Evolutionary conservation across 2,888 invertebrate genomes (phyloP), one percentile per base, ranked within the genome.

Genomic region (Cosmia pyralina): DNA sequence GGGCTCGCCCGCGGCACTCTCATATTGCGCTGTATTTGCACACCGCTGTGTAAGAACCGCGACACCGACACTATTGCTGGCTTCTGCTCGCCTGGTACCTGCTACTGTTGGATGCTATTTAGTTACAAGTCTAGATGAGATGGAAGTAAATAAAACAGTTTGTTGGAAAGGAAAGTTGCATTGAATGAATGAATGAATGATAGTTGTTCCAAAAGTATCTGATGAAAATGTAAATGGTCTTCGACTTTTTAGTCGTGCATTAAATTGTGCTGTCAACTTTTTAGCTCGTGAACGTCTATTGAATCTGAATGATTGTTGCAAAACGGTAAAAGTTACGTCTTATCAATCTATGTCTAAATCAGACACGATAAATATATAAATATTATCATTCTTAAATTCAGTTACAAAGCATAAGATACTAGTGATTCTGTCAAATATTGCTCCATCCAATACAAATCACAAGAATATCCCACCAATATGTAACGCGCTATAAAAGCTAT

Each of bases 1-100:
- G 72, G 79, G 62, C 52, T 28, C 41, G 76, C 83, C 73, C 65
- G 74, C 58, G 72, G 83, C 67, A 13, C 64, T 53, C 76, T 79
- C 72, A 80, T 84, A 84, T 57, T 57, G 82, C 72, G 69, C 69
- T 44, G 69, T 84, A 63, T 84, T 84, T 84, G 82, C 82, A 53
- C 75, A 10, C 46, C 60, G 59, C 60, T 34, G 34, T 71, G 11
- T 60, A 75, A 68, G 80, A 68, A 59, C 62, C 82, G 73, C 72
- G 69, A 68, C 82, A 52, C 60, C 57, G 70, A 63, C 82, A 82
- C 73, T 84, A 74, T 74, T 84, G 72, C 77, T 13, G 6, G 55
- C 22, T 57, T 44, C 73, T 75, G 79, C 41, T 53, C 13, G 62
- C 75, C 77, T 75, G 65, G 73, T 77, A 70, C 75, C 80, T 82